A percentile compares a stretch with the other conserved stretches of the same genome.
Evolutionary conservation across 2,888 invertebrate genomes (phyloP).

Genomic region (Saturnia pavonia): DNA sequence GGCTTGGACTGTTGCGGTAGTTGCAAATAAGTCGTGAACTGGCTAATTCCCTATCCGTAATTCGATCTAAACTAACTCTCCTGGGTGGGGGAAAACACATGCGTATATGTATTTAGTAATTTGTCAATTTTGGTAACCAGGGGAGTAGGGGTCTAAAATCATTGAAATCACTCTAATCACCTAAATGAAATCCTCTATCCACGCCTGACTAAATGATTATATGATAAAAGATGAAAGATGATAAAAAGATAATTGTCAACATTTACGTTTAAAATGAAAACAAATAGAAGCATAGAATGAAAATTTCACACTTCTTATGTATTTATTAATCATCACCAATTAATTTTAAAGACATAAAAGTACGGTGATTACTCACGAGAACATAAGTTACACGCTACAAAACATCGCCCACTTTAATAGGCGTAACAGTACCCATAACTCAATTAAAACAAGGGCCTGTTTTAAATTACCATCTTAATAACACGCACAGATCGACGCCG

Average conservation of each 20-base stretch:
- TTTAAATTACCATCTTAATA: conserved; percentile 69
- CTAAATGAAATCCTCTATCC: no score
- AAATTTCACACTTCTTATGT: conserved; percentile 3
- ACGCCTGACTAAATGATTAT: no score
- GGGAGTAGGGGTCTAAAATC: no score
- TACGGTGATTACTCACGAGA: conserved; percentile 20
- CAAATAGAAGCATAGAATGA: background rate
- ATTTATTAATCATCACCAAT: conserved; percentile 8
- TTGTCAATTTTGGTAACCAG: no score
- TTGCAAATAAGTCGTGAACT: no score
- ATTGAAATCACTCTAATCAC: no score
- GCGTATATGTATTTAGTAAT: no score
- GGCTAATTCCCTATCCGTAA: no score
- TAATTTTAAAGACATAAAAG: conserved; percentile 23
- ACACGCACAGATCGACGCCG: conserved; percentile 47
- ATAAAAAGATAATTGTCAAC: background rate
- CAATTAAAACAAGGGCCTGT: conserved; percentile 73
- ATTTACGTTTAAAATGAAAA: background rate
- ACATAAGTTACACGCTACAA: conserved; percentile 25
- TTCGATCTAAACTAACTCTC: no score
- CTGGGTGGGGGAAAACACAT: no score
- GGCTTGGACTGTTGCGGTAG: no score
- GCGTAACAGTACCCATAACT: conserved; percentile 68
- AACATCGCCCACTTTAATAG: conserved; percentile 52
- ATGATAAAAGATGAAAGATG: no score